Evolutionary conservation across 2,797 vertebrate species (phyloP).

Genomic region (Sardinella longiceps): DNA sequence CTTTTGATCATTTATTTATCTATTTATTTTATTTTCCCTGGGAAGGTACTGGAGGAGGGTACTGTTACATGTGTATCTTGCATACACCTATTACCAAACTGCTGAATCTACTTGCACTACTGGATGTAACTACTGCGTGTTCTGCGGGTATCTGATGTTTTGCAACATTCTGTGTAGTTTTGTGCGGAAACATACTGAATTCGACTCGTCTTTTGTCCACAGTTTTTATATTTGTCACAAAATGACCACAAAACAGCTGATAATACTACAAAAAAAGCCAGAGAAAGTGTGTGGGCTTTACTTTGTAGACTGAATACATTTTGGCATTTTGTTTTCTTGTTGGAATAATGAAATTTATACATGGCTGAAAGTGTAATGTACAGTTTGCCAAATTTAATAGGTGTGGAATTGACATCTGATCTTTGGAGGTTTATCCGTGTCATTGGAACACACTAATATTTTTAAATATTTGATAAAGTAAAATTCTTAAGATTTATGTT

Average conservation of each 20-base stretch:
- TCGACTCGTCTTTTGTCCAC: conserved; percentile 55
- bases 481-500: neutral
- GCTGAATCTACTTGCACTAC: conserved; percentile 79
- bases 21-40: conserved; percentile 50
- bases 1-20: conserved; percentile 43
- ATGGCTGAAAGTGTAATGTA: conserved; percentile 6
- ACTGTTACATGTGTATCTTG: conserved; percentile 70
- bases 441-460: conserved; percentile 18
- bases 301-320: neutral
- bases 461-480: conserved; percentile 13
- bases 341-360: conserved; percentile 22
- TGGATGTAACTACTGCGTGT: conserved; percentile 64
- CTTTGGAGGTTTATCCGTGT: conserved; percentile 11
- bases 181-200: conserved; percentile 64
- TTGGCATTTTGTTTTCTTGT: conserved; percentile 11
- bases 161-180: conserved; percentile 58
- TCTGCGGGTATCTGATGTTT: conserved; percentile 62
- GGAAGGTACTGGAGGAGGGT: conserved; percentile 64
- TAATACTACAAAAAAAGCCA: neutral
- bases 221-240: conserved; percentile 39
- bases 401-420: neutral
- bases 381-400: conserved; percentile 26
- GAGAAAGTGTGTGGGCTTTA: conserved; percentile 1
- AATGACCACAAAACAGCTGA: conserved; percentile 25
- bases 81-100: conserved; percentile 74